Evolutionary conservation across 2,888 invertebrate species (phyloP).

Genomic region (Spodoptera littoralis): DNA sequence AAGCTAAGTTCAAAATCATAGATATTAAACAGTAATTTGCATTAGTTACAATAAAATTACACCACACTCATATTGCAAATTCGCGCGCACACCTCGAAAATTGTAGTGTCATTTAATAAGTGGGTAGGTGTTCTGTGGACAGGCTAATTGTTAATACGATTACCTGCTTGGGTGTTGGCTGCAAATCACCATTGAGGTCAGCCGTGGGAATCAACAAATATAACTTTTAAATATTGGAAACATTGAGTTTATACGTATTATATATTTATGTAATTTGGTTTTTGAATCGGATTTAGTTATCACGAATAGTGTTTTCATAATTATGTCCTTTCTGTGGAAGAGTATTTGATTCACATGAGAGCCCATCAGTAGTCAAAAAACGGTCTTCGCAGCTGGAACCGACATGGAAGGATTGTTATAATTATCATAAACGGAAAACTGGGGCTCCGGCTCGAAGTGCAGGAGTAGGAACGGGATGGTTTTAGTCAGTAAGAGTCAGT

Average conservation of each 20-base stretch:
- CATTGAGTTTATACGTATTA: neutral
- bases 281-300: too few species aligned
- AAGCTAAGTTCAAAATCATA: neutral
- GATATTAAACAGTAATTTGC: constrained; percentile 31
- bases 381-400: too few species aligned
- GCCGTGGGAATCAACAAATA: constrained; percentile 25
- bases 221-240: constrained; percentile 4
- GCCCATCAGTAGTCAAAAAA: too few species aligned
- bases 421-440: too few species aligned
- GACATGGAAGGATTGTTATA: too few species aligned
- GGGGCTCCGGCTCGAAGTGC: too few species aligned
- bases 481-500: too few species aligned
- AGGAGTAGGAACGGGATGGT: too few species aligned
- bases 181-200: constrained; percentile 34
- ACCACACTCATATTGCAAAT: constrained; percentile 53
- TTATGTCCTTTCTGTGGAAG: too few species aligned
- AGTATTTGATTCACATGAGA: too few species aligned
- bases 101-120: constrained; percentile 57
- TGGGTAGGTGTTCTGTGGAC: constrained; percentile 39
- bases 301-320: too few species aligned
- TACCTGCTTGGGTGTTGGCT: constrained; percentile 36
- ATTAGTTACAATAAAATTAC: constrained; percentile 56
- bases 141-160: constrained; percentile 43
- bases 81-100: constrained; percentile 47
- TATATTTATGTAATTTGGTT: too few species aligned